Conservation (phyloP, 2,888 invertebrate genomes). For the Drosophila borealis region DNA sequence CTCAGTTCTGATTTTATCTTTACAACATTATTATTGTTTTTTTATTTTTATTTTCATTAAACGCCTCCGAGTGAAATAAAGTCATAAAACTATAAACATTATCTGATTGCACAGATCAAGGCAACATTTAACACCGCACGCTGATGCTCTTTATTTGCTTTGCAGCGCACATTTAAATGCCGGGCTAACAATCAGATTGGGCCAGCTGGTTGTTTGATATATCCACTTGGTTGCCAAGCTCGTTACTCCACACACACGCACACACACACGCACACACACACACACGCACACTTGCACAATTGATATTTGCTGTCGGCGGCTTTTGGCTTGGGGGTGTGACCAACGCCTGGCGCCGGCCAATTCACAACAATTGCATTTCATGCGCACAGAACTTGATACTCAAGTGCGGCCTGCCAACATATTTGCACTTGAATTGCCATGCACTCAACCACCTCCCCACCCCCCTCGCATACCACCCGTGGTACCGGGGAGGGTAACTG, state of each 20-base stretch:
- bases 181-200: constrained; percentile 56
- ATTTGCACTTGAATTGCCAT: constrained; percentile 74
- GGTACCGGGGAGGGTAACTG: constrained; percentile 15
- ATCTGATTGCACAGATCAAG: constrained; percentile 28
- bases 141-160: background rate
- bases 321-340: constrained; percentile 14
- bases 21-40: constrained; percentile 12
- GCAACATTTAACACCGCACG: constrained; percentile 14
- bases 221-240: constrained; percentile 19
- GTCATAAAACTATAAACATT: constrained; percentile 30
- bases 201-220: constrained; percentile 27
- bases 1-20: constrained; percentile 24
- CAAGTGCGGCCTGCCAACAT: constrained; percentile 75
- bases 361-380: constrained; percentile 77
- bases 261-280: background rate
- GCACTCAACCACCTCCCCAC: background rate
- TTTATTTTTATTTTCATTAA: constrained; percentile 2
- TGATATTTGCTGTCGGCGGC: constrained; percentile 29
- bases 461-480: no score
- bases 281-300: constrained; percentile 11
- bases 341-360: constrained; percentile 42
- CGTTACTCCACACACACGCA: constrained; percentile 11
- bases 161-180: constrained; percentile 49
- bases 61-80: constrained; percentile 6
- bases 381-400: constrained; percentile 71